Evolutionary conservation across 2,113 vertebrate genomes (phyloP), one percentile per base, ranked within the genome.

Genomic region (Camelus bactrianus): DNA sequence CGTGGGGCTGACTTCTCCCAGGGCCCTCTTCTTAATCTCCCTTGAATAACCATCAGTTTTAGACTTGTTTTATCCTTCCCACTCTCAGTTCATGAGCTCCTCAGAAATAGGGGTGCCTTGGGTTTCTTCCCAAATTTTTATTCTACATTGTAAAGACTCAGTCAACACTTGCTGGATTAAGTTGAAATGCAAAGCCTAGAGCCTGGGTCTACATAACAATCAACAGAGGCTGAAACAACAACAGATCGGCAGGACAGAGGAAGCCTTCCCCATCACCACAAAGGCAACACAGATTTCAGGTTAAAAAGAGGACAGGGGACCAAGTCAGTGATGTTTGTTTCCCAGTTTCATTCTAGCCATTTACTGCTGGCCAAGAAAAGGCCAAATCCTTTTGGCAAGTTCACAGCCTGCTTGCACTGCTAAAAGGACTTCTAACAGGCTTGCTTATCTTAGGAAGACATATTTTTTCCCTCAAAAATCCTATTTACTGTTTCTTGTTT

Each of bases 91-190:
- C 65, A 93, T 17, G 20, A 82, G 64, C 35, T 70, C 46, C 77
- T 79, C 67, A 60, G 84, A 95, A 95, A 86, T 56, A 77, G 62
- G 67, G 42, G 52, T 35, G 28, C 22, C 32, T 0, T 15, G 56
- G 38, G 38, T 22, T 95, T 28, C 67, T 90, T 56, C n/a, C 75
- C 35, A 38, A 50, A 72, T 79, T 72, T 94, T 85, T 56, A 69
- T 50, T 67, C 56, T 42, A 50, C 5, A 6, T 48, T 60, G 46
- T 52, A 48, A 70, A 60, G 52, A 76, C 30, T 94, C 85, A 76
- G 67, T 35, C 56, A 97, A 81, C 60, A 97, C 46, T 85, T 81
- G 35, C 70, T 81, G 22, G 67, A 79, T 91, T 89, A 65, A 86
- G 75, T 35, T 46, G 38, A 84, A 95, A 89, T 54, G 56, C 48